Conservation (phyloP, 2,113 vertebrate genomes). For the Toxostoma redivivum region DNA sequence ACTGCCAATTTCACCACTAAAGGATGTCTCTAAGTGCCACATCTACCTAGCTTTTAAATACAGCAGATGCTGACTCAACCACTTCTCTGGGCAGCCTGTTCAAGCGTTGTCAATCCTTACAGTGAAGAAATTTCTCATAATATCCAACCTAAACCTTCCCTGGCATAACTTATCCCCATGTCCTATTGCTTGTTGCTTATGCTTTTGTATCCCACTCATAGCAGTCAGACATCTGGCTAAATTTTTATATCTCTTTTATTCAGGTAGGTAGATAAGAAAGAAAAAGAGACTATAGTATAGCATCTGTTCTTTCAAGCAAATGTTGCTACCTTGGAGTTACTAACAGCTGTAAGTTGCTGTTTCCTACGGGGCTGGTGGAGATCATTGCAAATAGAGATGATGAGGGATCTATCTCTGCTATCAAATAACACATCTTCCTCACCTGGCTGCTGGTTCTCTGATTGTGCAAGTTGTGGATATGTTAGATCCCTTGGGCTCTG, state of each 20-base stretch:
- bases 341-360: not conserved
- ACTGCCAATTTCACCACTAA: not conserved
- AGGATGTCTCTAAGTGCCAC: not conserved
- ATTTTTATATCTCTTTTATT: not conserved
- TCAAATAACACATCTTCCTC: not conserved
- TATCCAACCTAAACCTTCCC: not conserved
- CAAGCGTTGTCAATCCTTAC: not conserved
- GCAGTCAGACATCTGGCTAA: not conserved
- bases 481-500: not conserved
- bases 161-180: not conserved
- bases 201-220: not conserved
- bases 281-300: not conserved
- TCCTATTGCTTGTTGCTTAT: not conserved
- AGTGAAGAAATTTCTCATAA: not conserved
- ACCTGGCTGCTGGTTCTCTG: not conserved
- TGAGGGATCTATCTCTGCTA: accelerated
- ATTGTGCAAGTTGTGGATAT: not conserved
- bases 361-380: not conserved
- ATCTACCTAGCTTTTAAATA: not conserved
- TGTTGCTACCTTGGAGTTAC: not conserved
- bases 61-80: not conserved
- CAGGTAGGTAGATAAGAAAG: not conserved
- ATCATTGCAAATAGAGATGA: not conserved
- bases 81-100: not conserved
- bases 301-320: not conserved